Evolutionary conservation across 2,113 vertebrate species (phyloP).

Genomic region (Narcine bancroftii): DNA sequence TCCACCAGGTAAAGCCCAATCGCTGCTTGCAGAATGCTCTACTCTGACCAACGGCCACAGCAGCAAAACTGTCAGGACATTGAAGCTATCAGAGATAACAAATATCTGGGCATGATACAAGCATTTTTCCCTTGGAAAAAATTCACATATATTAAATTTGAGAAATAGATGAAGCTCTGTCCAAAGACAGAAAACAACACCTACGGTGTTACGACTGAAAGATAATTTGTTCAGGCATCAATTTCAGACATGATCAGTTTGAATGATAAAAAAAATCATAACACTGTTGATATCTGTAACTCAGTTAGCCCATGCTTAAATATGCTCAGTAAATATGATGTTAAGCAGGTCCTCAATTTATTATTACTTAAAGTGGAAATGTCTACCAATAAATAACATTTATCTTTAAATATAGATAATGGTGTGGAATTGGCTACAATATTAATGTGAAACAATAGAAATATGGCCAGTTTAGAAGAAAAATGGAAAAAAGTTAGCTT

Average conservation of each 20-base stretch:
- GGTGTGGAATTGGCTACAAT: neutral
- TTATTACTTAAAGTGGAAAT: neutral
- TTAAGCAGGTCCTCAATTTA: neutral
- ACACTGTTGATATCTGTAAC: neutral
- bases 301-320: neutral
- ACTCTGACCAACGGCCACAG: too few species aligned
- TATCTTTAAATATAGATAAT: neutral
- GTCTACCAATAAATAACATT: neutral
- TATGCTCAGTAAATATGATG: neutral
- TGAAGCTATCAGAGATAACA: too few species aligned
- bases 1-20: too few species aligned
- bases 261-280: neutral
- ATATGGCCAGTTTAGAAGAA: neutral
- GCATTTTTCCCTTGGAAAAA: neutral
- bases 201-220: too few species aligned
- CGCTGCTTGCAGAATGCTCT: too few species aligned
- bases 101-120: too few species aligned
- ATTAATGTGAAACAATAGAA: neutral
- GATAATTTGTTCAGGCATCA: neutral
- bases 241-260: neutral
- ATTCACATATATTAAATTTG: too few species aligned
- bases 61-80: too few species aligned
- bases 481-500: neutral
- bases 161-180: too few species aligned
- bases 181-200: too few species aligned